Percentiles rank a stretch among this genome's conserved stretches.
phyloP scores from a whole-genome alignment of 2,113 vertebrate genomes.

The Nesospiza acunhae region DNA sequence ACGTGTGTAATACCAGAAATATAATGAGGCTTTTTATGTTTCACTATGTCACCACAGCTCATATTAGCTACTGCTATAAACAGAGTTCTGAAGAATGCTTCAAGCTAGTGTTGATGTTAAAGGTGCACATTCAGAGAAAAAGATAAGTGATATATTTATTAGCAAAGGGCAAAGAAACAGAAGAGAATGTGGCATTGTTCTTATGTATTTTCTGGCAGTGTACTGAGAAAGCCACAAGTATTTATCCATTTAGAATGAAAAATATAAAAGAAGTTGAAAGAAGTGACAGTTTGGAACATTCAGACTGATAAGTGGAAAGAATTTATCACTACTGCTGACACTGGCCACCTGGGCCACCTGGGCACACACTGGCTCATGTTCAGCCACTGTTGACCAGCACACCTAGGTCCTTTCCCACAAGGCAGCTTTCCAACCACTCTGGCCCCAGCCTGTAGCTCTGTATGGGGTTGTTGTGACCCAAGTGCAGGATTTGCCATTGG shows the following conservation, averaged over 20 bases:
- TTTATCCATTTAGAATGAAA: neutral
- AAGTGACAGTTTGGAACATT: neutral
- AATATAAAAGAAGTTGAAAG: neutral
- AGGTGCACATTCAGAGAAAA: neutral
- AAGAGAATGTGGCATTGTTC: neutral
- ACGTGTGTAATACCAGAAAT: neutral
- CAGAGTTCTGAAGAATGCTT: neutral
- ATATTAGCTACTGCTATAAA: neutral
- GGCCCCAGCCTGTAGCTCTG: neutral
- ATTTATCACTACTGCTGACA: neutral
- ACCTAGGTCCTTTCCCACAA: neutral
- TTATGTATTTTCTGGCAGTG: neutral
- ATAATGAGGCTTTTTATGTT: neutral
- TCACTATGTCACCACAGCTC: neutral
- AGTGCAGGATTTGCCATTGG: accelerated
- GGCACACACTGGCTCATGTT: neutral
- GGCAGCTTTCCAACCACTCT: neutral
- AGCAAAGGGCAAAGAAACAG: neutral
- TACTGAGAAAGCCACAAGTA: neutral
- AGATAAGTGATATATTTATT: neutral
- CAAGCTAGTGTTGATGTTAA: neutral
- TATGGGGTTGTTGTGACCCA: accelerated
- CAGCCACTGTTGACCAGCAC: accelerated
- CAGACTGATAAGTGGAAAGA: neutral
- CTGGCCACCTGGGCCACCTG: neutral